Base-by-base conservation (phyloP, 2,797 vertebrate genomes). In the Ctenochaetus hawaiiensis region DNA sequence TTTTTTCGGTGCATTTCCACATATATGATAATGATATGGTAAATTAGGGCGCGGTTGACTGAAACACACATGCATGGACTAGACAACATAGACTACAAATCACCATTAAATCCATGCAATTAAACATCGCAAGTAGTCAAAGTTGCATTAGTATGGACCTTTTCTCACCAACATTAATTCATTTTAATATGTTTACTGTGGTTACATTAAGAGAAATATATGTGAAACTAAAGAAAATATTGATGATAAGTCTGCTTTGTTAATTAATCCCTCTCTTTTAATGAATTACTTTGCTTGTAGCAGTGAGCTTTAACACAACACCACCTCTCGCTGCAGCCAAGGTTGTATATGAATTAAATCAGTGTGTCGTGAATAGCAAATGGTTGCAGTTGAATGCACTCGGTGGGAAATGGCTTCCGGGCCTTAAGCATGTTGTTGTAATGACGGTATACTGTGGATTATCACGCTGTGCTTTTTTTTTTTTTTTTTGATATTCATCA, bases 401-500 rank as follows among this genome's bases (percentile, higher is more conserved):
- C 26, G 57, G 62, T 26, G 39, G 60, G 47, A 18, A 70, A 75
- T 57, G 60, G 37, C 63, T 48, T 48, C 37, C n/a, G 44, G 61
- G 71, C 74, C 58, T 39, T 49, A 56, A 70, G 26, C 68, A 45
- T 67, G 76, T 58, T 72, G 58, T 61, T 47, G 80, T 70, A 64
- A 77, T 66, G 76, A 75, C 54, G 69, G 73, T 44, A 51, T 53
- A 54, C 58, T 7, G 23, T 39, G 37, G 57, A 56, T 77, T 54
- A 75, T 84, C 81, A 64, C 8, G 52, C 73, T 43, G 26, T 9
- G 58, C 56, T 37, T 72, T 80, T 80, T 75, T 82, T 78, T 75
- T 82, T 78, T 82, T n/a, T n/a, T 30, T 30, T 30, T 30, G 26
- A 30, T 88, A 87, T 94, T 92, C 83, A 87, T 90, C 81, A 87